phyloP scores from a whole-genome alignment of 2,797 vertebrate genomes.

The Danio jaintianensis region DNA sequence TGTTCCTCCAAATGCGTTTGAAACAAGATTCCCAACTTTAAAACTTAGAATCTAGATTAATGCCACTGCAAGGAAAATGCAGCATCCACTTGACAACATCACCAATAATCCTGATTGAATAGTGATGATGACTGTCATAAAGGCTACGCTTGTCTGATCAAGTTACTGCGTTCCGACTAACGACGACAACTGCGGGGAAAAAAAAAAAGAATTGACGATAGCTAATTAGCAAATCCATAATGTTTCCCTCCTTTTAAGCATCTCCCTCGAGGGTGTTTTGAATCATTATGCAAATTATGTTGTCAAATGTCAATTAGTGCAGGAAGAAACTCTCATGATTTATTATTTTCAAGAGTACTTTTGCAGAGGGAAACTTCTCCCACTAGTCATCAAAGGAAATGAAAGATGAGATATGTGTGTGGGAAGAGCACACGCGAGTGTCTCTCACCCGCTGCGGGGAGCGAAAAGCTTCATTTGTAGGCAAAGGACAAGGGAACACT shows the following conservation, averaged over 20 bases:
- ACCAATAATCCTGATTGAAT: constrained; percentile 75
- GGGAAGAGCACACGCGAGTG: constrained; percentile 35
- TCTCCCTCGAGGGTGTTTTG: constrained; percentile 77
- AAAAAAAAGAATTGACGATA: constrained; percentile 72
- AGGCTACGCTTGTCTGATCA: constrained; percentile 79
- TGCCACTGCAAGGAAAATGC: constrained; percentile 63
- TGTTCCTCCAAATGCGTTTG: constrained; percentile 9
- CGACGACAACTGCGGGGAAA: constrained; percentile 67
- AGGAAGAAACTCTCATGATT: constrained; percentile 76
- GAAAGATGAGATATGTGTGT: constrained; percentile 62
- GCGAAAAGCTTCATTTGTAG: constrained; percentile 50
- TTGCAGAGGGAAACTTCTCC: constrained; percentile 70
- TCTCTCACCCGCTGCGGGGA: constrained; percentile 39
- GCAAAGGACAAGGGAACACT: constrained; percentile 50
- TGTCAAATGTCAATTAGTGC: constrained; percentile 82
- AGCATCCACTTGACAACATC: constrained; percentile 60
- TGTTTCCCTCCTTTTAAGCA: constrained; percentile 77
- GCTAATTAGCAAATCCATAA: constrained; percentile 83
- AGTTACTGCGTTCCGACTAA: constrained; percentile 78
- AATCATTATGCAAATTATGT: constrained; percentile 83
- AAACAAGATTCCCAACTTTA: constrained; percentile 48
- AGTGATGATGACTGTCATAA: constrained; percentile 76
- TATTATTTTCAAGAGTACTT: constrained; percentile 76
- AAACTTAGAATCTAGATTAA: constrained; percentile 66
- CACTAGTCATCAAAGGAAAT: constrained; percentile 71